Base-by-base conservation (phyloP, 2,888 invertebrate genomes). In the Lepeophtheirus nordmannii region DNA sequence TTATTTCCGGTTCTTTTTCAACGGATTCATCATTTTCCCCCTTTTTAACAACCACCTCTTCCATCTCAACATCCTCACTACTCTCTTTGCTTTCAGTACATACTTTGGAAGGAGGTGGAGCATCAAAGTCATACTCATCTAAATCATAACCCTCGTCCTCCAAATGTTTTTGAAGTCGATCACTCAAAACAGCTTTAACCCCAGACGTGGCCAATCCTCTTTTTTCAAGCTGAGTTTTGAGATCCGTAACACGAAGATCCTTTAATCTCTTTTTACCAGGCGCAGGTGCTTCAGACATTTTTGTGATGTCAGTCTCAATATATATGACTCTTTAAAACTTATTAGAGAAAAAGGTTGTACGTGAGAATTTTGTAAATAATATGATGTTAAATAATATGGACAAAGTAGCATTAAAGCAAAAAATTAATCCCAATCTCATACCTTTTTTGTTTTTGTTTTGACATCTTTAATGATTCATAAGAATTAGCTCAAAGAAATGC, bases 241-340 rank as follows among this genome's bases (percentile, higher is more conserved):
- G 80, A 78, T 94, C 93, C 73, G 88, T 85, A 62, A 94, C 91
- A 72, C 90, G 82, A 70, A 94, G 81, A 74, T 93, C 91, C 67
- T 79, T 79, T 62, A 93, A 77, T 77, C 86, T 86, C 73, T 86
- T 86, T 71, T 46, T 46, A 14, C 53, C 53, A 46, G 17, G 53
- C 53, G 53, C 8, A 17, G 53, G 53, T 11, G 39, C 37, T 17
- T 61, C 53, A 17, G 53, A 46, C 53, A 30, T 30, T 30, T 30
- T 30, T 30, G 30, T 30, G 30, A 30, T 30, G 30, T 30, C 30
- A 30, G 30, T 30, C 30, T 30, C 30, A 30, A 30, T 30, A 5
- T 5, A 30, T 30, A 30, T 30, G 30, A 30, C 30, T 30, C 30
- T 30, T 30, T 30, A 30, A 30, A 30, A 30, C 30, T 30, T 30